phyloP scores from a whole-genome alignment of 2,113 vertebrate genomes.

The Collichthys lucidus region DNA sequence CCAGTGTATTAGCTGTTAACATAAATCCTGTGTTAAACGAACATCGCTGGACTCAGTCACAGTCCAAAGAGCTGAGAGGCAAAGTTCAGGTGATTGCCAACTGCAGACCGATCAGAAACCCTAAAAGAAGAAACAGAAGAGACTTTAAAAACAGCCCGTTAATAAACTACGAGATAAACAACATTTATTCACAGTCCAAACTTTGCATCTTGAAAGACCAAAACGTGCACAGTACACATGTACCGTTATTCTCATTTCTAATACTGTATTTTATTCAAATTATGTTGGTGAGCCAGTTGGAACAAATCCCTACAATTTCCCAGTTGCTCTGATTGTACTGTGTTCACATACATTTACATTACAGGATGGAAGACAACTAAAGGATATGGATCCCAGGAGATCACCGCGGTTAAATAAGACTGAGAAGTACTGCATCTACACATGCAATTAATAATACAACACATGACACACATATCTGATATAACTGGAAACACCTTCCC shows the following conservation, averaged over 20 bases:
- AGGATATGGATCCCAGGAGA: constrained; percentile 11
- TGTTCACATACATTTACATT: constrained; percentile 14
- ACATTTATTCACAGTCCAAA: background rate
- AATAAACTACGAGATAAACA: background rate
- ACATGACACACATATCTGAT: background rate
- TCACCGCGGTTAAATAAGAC: background rate
- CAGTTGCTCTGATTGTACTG: constrained; percentile 17
- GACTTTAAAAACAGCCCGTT: background rate
- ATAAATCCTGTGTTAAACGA: background rate
- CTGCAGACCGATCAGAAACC: constrained; percentile 31
- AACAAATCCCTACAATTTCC: background rate
- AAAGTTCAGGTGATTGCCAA: background rate
- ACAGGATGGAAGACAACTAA: background rate
- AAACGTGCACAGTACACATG: background rate
- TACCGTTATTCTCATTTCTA: background rate
- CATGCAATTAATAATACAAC: constrained; percentile 11
- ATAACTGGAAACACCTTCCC: background rate
- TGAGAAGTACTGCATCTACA: background rate
- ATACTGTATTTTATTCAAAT: background rate
- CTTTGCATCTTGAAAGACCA: background rate
- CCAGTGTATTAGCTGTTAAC: background rate
- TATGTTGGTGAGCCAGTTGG: background rate
- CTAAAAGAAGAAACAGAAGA: constrained; percentile 42
- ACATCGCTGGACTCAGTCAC: constrained; percentile 13
- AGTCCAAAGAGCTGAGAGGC: constrained; percentile 6